Evolutionary conservation across 2,888 invertebrate genomes (phyloP).

Genomic region (Lycocerus yunnanus): DNA sequence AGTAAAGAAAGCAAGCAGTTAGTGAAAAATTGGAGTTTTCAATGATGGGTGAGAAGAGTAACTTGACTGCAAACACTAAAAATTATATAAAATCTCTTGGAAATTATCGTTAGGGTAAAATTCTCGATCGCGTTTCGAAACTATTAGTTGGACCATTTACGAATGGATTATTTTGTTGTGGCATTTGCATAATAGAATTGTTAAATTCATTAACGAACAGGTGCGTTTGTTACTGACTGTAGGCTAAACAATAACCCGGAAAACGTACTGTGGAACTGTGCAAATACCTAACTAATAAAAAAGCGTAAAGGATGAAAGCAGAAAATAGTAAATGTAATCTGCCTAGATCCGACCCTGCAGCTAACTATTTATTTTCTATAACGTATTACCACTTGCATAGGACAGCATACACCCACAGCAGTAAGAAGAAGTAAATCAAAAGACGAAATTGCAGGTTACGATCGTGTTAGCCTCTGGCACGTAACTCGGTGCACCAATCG

Average conservation of each 20-base stretch:
- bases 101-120: too few species aligned
- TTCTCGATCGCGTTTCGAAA: not conserved
- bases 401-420: slow-evolving; percentile 45
- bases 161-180: not conserved
- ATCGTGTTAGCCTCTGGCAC: slow-evolving; percentile 52
- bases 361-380: slow-evolving; percentile 40
- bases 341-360: slow-evolving; percentile 44
- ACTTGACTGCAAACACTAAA: not conserved
- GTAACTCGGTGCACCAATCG: slow-evolving; percentile 55
- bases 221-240: slow-evolving; percentile 8
- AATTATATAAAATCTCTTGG: not conserved
- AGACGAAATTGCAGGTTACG: slow-evolving; percentile 54
- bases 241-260: slow-evolving; percentile 22
- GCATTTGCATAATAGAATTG: not conserved
- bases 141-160: not conserved
- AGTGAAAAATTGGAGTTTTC: not conserved
- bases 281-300: slow-evolving; percentile 7
- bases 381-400: slow-evolving; percentile 37
- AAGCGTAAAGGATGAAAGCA: slow-evolving; percentile 19
- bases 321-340: slow-evolving; percentile 37
- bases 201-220: slow-evolving; percentile 5
- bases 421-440: slow-evolving; percentile 52
- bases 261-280: slow-evolving; percentile 11
- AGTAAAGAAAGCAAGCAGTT: not conserved
- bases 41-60: not conserved